Conservation (phyloP, 2,888 invertebrate genomes). For the Pseudoips prasinana region DNA sequence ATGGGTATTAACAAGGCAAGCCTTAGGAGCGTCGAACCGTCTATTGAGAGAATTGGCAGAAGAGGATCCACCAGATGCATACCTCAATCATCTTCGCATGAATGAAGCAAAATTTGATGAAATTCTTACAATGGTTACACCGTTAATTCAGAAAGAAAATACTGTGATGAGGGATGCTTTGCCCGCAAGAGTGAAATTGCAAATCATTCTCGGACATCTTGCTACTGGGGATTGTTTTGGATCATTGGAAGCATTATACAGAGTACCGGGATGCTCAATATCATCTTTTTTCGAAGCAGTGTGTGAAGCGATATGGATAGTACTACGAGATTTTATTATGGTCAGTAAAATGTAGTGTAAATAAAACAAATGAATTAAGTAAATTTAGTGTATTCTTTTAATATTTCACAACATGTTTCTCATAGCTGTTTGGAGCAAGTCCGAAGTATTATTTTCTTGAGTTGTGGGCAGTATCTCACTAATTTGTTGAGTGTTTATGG, state of each 20-base stretch:
- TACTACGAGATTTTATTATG: constrained; percentile 16
- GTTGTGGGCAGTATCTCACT: too few species aligned
- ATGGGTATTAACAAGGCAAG: constrained; percentile 2
- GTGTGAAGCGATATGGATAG: constrained; percentile 18
- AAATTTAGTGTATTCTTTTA: too few species aligned
- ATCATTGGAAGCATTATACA: constrained; percentile 6
- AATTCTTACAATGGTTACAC: constrained; percentile 6
- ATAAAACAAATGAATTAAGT: constrained; percentile 1
- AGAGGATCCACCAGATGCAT: constrained; percentile 8
- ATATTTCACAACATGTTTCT: too few species aligned
- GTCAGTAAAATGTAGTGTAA: constrained; percentile 11
- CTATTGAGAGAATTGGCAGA: constrained; percentile 6
- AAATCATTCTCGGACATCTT: constrained; percentile 11
- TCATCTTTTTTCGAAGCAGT: constrained; percentile 18
- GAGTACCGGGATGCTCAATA: constrained; percentile 18
- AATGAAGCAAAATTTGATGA: constrained; percentile 10
- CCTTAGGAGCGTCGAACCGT: constrained; percentile 2
- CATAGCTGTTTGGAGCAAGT: too few species aligned
- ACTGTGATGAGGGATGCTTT: constrained; percentile 7
- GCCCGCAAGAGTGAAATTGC: constrained; percentile 10
- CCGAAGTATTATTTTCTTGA: too few species aligned
- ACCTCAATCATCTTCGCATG: constrained; percentile 11
- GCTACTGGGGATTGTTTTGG: constrained; percentile 14
- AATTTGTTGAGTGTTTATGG: too few species aligned
- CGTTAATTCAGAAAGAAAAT: constrained; percentile 8